Base-by-base conservation (phyloP, 2,113 vertebrate species). In the Furnarius figulus region DNA sequence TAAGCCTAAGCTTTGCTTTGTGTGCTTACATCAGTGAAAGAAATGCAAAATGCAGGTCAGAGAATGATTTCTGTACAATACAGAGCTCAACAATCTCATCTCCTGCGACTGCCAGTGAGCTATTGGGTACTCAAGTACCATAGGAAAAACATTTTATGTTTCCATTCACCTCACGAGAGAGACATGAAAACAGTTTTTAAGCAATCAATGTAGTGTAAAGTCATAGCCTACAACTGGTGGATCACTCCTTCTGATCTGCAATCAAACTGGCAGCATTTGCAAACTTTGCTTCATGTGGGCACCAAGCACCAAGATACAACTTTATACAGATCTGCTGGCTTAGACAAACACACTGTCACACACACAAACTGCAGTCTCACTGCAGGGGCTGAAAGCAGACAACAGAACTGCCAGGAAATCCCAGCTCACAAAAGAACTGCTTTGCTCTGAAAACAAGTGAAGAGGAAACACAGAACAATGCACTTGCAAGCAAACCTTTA, bases 401-500 rank as follows among this genome's bases (percentile, higher is more conserved):
- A 52, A 16, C 28, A 61, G 42, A 82, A 65, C 24, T 35, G 46
- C 8, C 58, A 42, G 40, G 56, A 90, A 81, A 78, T 8, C 27
- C 42, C 65, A 39, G 56, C 31, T 59, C 42, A 35, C 21, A 75
- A 31, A 39, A 6, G 6, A 84, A 52, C 18, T 35, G 42, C 4
- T 92, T 84, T 72, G 40, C 42, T 76, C 63, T 2, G 5, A 21
- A 23, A 76, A 61, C 18, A 42, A 61, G 62, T 12, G 42, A 53
- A 96, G 97, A 92, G n/a, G 94, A 96, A 87, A 52, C 86, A 77
- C 88, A 68, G 80, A 81, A 92, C 92, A 91, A 82, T 28, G 49
- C 35, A 82, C 28, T 92, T 94, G 82, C 31, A 97, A 97, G 91
- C 81, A 91, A 96, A 91, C 53, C 50, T 97, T 98, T 96, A 97